phyloP scores from a whole-genome alignment of 2,888 invertebrate genomes.

The Arctia plantaginis region DNA sequence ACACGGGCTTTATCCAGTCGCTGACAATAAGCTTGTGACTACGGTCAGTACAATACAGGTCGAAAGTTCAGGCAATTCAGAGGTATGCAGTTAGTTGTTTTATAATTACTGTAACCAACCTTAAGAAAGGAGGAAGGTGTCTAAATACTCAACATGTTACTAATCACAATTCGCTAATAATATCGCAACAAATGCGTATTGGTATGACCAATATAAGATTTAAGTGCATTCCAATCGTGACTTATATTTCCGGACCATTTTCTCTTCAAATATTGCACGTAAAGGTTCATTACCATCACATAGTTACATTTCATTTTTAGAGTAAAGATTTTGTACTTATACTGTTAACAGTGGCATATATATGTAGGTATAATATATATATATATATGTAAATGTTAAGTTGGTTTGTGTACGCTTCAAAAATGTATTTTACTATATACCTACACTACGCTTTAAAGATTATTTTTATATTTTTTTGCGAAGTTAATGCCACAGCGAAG shows the following conservation, averaged over 20 bases:
- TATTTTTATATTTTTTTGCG: too few relatives aligned
- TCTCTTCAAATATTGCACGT: conserved; percentile 17
- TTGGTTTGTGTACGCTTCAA: too few relatives aligned
- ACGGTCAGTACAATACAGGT: background rate
- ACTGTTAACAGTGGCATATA: background rate
- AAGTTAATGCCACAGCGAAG: too few relatives aligned
- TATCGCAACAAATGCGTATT: background rate
- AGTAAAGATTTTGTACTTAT: background rate
- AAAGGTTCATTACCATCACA: conserved; percentile 16
- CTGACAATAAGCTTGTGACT: background rate
- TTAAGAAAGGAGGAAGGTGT: background rate
- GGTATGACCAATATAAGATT: conserved; percentile 21
- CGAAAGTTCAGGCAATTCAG: background rate
- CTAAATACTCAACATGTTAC: background rate
- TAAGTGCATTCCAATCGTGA: conserved; percentile 24
- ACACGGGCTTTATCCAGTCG: background rate
- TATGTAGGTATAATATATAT: too few relatives aligned
- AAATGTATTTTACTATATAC: too few relatives aligned
- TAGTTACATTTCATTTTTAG: background rate
- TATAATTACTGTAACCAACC: background rate
- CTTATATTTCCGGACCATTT: conserved; percentile 20
- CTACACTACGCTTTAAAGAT: too few relatives aligned
- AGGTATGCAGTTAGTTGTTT: background rate
- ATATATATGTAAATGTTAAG: too few relatives aligned
- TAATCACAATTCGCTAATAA: background rate